Evolutionary conservation across 2,888 invertebrate genomes (phyloP).

Genomic region (Tenthredo distinguenda): DNA sequence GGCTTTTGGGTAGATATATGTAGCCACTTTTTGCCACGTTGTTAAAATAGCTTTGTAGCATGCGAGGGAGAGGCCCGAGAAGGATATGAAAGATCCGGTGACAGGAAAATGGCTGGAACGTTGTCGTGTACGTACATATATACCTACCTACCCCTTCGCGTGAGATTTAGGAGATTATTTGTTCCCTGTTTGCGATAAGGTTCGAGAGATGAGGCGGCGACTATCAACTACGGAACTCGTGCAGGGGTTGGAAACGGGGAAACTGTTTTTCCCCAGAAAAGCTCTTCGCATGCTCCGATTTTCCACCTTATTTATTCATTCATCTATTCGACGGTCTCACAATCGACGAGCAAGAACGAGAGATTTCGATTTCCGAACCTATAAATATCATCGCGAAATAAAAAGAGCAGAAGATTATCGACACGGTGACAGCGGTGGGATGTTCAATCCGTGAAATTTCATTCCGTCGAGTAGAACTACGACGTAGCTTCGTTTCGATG

Average conservation of each 20-base stretch:
- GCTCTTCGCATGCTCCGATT: background rate
- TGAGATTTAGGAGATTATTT: conserved; percentile 44
- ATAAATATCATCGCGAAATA: background rate
- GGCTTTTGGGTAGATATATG: background rate
- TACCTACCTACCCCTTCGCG: conserved; percentile 4
- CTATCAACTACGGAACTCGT: background rate
- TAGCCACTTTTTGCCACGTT: background rate
- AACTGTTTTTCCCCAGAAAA: background rate
- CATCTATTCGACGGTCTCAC: background rate
- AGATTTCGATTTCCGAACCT: background rate
- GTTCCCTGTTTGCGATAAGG: conserved; percentile 28
- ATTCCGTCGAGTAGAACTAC: background rate
- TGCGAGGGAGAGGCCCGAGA: background rate
- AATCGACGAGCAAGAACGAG: background rate
- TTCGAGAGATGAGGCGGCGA: conserved; percentile 1
- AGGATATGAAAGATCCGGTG: conserved; percentile 50
- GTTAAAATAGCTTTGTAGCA: conserved; percentile 8
- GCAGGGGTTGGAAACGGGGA: background rate
- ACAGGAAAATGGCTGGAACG: conserved; percentile 35
- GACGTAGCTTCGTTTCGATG: background rate
- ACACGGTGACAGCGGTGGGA: conserved; percentile 3
- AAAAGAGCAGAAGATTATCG: background rate
- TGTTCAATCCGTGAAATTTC: background rate
- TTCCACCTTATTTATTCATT: background rate
- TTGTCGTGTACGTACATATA: conserved; percentile 8